A percentile compares a stretch with the other conserved stretches of the same genome.
Conservation (phyloP, 2,113 vertebrate species). For the Gasterosteus aculeatus region DNA sequence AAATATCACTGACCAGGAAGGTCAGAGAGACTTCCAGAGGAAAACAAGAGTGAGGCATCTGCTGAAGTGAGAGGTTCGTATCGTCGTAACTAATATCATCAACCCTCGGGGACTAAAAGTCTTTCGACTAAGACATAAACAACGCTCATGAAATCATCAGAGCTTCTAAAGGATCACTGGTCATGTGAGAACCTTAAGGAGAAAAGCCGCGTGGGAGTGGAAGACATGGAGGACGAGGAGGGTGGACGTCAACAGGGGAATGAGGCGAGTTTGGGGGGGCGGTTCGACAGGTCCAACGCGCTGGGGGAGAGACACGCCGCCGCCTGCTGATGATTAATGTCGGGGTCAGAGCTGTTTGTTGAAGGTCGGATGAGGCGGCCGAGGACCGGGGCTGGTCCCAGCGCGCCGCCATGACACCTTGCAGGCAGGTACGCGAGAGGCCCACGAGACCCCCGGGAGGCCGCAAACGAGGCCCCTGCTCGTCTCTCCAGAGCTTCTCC, state of each 20-base stretch:
- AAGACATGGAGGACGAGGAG: slow-evolving; percentile 35
- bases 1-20: not conserved
- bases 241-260: not conserved
- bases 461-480: slow-evolving; percentile 3
- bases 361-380: slow-evolving; percentile 41
- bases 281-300: slow-evolving; percentile 7
- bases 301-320: slow-evolving; percentile 11
- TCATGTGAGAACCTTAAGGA: slow-evolving; percentile 20
- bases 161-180: not conserved
- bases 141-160: not conserved
- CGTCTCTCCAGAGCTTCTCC: slow-evolving; percentile 35
- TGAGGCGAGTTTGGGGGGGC: slow-evolving; percentile 2
- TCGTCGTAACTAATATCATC: not conserved
- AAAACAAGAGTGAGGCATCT: not conserved
- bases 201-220: slow-evolving; percentile 18
- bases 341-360: slow-evolving; percentile 41
- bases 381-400: slow-evolving; percentile 27
- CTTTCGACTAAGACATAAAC: not conserved
- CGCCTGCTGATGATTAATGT: slow-evolving; percentile 64
- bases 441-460: slow-evolving; percentile 40
- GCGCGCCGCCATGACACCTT: slow-evolving; percentile 19
- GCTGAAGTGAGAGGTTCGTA: not conserved
- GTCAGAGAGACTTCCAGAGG: slow-evolving; percentile 11
- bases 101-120: not conserved
- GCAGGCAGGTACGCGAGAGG: slow-evolving; percentile 11